Evolutionary conservation across 2,888 invertebrate genomes (phyloP).

Genomic region (Halictus ligatus): DNA sequence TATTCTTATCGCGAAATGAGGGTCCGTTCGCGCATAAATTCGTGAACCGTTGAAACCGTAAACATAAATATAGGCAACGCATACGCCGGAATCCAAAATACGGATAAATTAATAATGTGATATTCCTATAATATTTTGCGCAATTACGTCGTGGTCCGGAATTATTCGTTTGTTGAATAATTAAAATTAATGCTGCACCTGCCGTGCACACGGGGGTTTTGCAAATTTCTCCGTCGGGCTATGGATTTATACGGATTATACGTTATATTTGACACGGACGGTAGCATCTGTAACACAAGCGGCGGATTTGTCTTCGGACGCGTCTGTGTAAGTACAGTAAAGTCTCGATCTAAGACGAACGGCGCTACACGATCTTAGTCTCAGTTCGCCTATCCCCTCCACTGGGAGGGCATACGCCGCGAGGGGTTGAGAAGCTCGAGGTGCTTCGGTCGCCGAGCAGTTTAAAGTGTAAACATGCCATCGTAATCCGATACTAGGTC

Average conservation of each 20-base stretch:
- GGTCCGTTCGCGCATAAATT: not conserved
- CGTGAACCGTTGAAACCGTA: not conserved
- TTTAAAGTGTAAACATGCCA: no score
- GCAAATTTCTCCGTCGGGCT: constrained; percentile 6
- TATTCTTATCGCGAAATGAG: not conserved
- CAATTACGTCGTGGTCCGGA: not conserved
- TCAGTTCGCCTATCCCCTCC: no score
- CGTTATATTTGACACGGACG: constrained; percentile 3
- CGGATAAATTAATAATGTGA: not conserved
- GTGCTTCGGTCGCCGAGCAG: no score
- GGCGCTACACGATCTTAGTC: no score
- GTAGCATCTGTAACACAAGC: not conserved
- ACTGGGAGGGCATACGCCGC: no score
- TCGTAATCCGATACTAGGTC: no score
- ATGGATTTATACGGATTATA: constrained; percentile 6
- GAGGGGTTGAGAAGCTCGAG: no score
- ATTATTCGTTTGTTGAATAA: not conserved
- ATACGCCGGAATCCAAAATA: not conserved
- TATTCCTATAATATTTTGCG: not conserved
- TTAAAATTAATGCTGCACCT: not conserved
- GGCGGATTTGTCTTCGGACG: constrained; percentile 1
- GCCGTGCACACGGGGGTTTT: not conserved
- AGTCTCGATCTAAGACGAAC: no score
- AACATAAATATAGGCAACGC: not conserved
- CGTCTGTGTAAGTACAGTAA: not conserved